phyloP scores from a whole-genome alignment of 2,888 invertebrate species.

The Pteria penguin region DNA sequence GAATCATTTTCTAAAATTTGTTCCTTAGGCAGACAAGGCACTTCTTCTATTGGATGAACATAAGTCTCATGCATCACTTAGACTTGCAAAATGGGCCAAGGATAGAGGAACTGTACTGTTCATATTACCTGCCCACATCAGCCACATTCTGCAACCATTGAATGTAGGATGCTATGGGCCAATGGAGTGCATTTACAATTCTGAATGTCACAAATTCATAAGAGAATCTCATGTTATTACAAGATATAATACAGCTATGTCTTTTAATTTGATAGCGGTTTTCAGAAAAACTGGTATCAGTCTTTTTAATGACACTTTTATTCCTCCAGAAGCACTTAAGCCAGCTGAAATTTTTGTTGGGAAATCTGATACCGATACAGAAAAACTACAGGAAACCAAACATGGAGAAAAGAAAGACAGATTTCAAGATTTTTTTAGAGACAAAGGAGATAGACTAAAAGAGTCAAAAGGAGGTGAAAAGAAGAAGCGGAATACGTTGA shows the following conservation, averaged over 20 bases:
- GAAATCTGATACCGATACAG: neutral
- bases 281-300: slow-evolving; percentile 21
- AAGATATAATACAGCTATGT: slow-evolving; percentile 28
- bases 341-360: neutral
- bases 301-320: neutral
- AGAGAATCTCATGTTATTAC: slow-evolving; percentile 25
- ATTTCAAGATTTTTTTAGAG: neutral
- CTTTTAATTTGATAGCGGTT: slow-evolving; percentile 29
- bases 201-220: slow-evolving; percentile 32
- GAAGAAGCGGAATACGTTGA: neutral
- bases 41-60: slow-evolving; percentile 43
- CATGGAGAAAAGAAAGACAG: neutral
- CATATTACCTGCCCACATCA: slow-evolving; percentile 44
- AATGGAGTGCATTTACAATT: slow-evolving; percentile 32
- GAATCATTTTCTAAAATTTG: slow-evolving; percentile 9
- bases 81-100: slow-evolving; percentile 37
- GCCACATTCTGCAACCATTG: slow-evolving; percentile 39
- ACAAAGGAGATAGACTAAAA: neutral
- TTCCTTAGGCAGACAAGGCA: neutral
- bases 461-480: neutral
- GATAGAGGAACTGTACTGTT: slow-evolving; percentile 38
- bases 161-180: slow-evolving; percentile 43
- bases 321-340: neutral
- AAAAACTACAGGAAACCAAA: neutral
- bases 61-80: slow-evolving; percentile 36